Base-by-base conservation (phyloP, 2,888 invertebrate species). In the Tethea ocularis region DNA sequence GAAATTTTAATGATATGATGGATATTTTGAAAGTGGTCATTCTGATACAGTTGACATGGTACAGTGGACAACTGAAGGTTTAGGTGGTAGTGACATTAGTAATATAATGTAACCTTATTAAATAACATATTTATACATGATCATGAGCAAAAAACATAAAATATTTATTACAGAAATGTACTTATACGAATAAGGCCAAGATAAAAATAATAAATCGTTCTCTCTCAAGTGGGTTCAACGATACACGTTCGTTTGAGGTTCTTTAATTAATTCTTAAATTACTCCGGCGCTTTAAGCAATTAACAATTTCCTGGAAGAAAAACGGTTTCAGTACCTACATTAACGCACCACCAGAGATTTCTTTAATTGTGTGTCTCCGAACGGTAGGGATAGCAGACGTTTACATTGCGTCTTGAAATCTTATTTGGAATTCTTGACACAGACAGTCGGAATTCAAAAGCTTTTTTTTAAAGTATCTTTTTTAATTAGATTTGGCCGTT, bases 201-300 rank as follows among this genome's bases (percentile, higher is more conserved):
- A 13, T 22, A 33, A 54, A 54, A 54, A 46, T 46, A 33, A 22
- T 33, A 33, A 54, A 54, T 33, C 15, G 22, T 33, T 54, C 24
- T 13, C 13, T 53, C 54, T 54, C 54, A 54, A 54, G 54, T 54
- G 54, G 54, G 33, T 33, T 33, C 20, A 46, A 24, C 36, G 33
- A 22, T 33, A 54, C 54, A 33, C 33, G 54, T 22, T 22, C 22
- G 36, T 54, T 54, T 54, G 54, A 46, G 54, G 29, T 54, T 54
- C 20, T 54, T 54, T 54, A 36, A 54, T 54, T 54, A 54, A 36
- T 36, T 36, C 17, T 33, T 22, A 22, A 54, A 54, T 54, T 54
- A 36, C 15, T 54, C 54, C 17, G 54, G 54, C 54, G 33, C 15
- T 33, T 33, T 33, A 53, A 22, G 54, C 33, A 20, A 22, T 54